Evolutionary conservation across 2,797 vertebrate genomes (phyloP), one percentile per base, ranked within the genome.

Genomic region (Borostomias antarcticus): DNA sequence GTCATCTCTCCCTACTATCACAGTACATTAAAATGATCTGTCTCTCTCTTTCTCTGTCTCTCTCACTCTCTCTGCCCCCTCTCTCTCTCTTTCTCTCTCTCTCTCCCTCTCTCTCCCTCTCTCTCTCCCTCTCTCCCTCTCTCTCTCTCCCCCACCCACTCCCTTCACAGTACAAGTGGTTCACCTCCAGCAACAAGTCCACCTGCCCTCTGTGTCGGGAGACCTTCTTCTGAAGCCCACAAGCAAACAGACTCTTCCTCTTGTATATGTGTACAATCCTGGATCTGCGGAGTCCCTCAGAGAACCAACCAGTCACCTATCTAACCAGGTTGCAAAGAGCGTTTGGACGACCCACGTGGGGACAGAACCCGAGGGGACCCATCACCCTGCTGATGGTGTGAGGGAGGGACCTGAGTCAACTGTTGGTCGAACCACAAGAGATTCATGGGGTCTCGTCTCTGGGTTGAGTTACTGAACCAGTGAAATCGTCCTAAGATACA

Each of bases 101-200:
- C n/a, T n/a, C n/a, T n/a, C n/a, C n/a, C n/a, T n/a, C 17, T 29
- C 7, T 19, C 26, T 37, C 68, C 52, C 56, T 47, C 19, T 33
- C 8, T n/a, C 7, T 51, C 5, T 65, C 40, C 2, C 40, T 63
- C 29, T 66, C 21, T 56, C 23, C 23, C 13, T 35, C 15, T 25
- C 26, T 21, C 28, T 43, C 69, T 57, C 52, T 48, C 25, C 21
- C 58, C 69, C 58, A 68, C 59, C 11, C 66, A 6, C 43, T 70
- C 76, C 75, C 79, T 81, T 88, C 86, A 72, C 89, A 99, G 98
- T 99, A 98, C 85, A 98, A 98, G 82, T 99, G 98, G 98, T 99
- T 99, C 88, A 98, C 97, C 0, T 98, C 97, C 68, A 99, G 97
- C 92, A 98, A 98, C 93, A 99, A 98, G 87, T 99, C 97, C 47